Percentiles rank a stretch among this genome's conserved stretches.
Conservation (phyloP, 2,888 invertebrate genomes). For the Agriopis leucophaearia region DNA sequence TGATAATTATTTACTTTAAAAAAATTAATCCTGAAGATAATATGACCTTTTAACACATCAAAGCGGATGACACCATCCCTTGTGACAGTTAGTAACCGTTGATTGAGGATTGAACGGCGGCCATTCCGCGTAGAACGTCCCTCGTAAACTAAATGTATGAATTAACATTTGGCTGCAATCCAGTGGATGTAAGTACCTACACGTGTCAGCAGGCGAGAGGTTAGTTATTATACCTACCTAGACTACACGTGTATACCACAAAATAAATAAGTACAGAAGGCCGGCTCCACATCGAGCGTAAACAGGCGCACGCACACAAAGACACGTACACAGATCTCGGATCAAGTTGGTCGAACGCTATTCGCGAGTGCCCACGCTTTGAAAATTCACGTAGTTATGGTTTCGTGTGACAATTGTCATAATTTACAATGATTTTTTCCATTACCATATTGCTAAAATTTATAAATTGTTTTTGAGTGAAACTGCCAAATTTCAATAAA, state of each 20-base stretch:
- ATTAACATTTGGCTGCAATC: constrained; percentile 75
- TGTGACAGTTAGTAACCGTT: constrained; percentile 4
- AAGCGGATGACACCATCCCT: background rate
- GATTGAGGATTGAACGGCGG: constrained; percentile 15
- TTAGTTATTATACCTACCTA: background rate
- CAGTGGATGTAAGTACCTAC: constrained; percentile 50
- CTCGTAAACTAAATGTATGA: constrained; percentile 78
- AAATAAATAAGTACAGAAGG: background rate
- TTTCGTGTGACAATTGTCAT: too few relatives aligned
- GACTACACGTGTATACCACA: background rate
- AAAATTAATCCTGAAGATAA: too few relatives aligned
- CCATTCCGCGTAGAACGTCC: constrained; percentile 28
- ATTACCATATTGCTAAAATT: too few relatives aligned
- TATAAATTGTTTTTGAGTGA: too few relatives aligned
- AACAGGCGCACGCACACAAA: too few relatives aligned
- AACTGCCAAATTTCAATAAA: too few relatives aligned
- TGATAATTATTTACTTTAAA: too few relatives aligned
- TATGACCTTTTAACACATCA: background rate
- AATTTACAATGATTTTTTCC: too few relatives aligned
- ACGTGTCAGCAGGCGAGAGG: background rate
- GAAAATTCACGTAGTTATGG: too few relatives aligned
- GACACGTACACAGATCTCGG: too few relatives aligned
- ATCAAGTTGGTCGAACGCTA: too few relatives aligned
- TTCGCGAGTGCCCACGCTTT: too few relatives aligned
- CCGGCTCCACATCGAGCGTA: background rate